These are phyloP conservation scores for Xylota segnis DNA, from an alignment of 2,888 invertebrate genomes.

Conservation along the genomic window DNA sequence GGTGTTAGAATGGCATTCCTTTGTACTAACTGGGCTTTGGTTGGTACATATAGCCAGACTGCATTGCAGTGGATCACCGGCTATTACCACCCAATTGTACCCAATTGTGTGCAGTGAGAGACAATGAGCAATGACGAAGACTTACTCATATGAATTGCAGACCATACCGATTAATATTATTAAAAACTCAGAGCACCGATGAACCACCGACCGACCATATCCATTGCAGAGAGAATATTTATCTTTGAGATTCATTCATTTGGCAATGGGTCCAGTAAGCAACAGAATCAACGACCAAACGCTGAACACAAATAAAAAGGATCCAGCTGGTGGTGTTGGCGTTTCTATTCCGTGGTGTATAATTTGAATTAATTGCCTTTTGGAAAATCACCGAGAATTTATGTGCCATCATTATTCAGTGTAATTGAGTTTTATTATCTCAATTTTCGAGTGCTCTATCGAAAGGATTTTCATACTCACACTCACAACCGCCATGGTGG, in stretches of 20 bases:
- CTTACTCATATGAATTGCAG: constrained; percentile 24
- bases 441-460: constrained; percentile 52
- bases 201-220: not conserved
- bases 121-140: constrained; percentile 42
- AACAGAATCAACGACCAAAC: constrained; percentile 19
- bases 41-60: not conserved
- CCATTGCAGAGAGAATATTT: constrained; percentile 35
- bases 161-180: constrained; percentile 44
- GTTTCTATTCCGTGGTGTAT: constrained; percentile 54
- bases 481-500: not conserved
- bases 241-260: constrained; percentile 53
- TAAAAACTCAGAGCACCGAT: constrained; percentile 27
- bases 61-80: constrained; percentile 20
- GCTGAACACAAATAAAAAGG: constrained; percentile 7
- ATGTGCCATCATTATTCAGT: constrained; percentile 70
- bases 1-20: constrained; percentile 4
- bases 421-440: constrained; percentile 72
- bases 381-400: constrained; percentile 64
- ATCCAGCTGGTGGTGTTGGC: constrained; percentile 42
- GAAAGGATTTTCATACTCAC: constrained; percentile 30
- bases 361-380: constrained; percentile 74
- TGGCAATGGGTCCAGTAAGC: not conserved
- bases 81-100: constrained; percentile 38
- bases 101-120: constrained; percentile 36
- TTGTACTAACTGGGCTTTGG: not conserved